Base-by-base conservation (phyloP, 2,888 invertebrate species). In the Brenthis hecate region DNA sequence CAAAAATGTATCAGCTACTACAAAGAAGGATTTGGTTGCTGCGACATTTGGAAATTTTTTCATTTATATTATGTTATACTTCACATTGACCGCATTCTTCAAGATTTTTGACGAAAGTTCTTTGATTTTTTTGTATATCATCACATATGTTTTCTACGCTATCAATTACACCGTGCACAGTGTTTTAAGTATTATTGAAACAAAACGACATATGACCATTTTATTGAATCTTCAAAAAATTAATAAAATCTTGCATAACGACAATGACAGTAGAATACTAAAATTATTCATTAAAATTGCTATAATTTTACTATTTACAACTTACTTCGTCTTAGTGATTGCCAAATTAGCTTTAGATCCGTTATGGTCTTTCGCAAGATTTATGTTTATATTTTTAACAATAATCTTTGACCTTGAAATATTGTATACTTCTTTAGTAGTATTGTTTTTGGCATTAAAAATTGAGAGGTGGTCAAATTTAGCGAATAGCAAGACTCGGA, bases 401-500 rank as follows among this genome's bases (percentile, higher is more conserved):
- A n/a, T 75, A 13, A 63, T 72, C 8, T 75, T 76, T 60, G 77
- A 78, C 43, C 28, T 79, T 13, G 77, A 78, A 66, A 13, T 76
- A 0, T 63, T 76, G 11, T 73, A 76, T 32, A 53, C 66, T 0
- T 55, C 70, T 4, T 65, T 70, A 13, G 53, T 76, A 16, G 57
- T 74, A 13, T 69, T 62, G 36, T 77, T 74, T 62, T 54, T 78
- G 60, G 66, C 72, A 11, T 56, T 66, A 11, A 78, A 76, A 72
- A 19, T 72, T 11, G 54, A 72, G 13, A 69, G 58, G n/a, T 78
- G 75, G 75, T 60, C 64, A 14, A 63, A 62, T 4, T 68, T 55
- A 14, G 32, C 65, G 19, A 72, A 69, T 47, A 53, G 8, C 13
- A 69, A 64, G 47, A 56, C 56, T 23, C 47, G 56, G 47, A 23